phyloP scores from a whole-genome alignment of 2,113 vertebrate genomes.

The Paracanthobrama guichenoti region DNA sequence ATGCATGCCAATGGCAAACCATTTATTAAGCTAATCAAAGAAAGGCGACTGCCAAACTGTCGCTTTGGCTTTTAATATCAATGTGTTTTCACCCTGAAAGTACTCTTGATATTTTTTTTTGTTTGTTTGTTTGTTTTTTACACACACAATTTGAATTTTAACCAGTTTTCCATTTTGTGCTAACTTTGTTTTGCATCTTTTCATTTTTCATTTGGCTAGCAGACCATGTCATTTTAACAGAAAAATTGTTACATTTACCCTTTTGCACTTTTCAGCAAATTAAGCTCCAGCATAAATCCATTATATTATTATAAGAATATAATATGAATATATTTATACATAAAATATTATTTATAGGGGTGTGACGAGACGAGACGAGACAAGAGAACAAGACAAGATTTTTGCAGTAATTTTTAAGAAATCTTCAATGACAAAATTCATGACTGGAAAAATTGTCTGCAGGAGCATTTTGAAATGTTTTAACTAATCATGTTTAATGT shows the following conservation, averaged over 20 bases:
- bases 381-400: too few species aligned
- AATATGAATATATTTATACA: not conserved
- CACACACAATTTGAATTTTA: not conserved
- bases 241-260: not conserved
- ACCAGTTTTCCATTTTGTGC: not conserved
- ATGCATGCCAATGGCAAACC: constrained; percentile 37
- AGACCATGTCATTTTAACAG: not conserved
- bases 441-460: too few species aligned
- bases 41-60: constrained; percentile 39
- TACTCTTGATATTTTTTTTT: constrained; percentile 46
- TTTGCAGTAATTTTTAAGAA: too few species aligned
- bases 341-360: not conserved
- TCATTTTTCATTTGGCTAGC: not conserved
- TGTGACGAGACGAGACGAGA: too few species aligned
- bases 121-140: too few species aligned
- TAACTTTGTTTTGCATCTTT: not conserved
- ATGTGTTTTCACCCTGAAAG: constrained; percentile 40
- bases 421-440: too few species aligned
- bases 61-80: not conserved
- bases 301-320: too few species aligned
- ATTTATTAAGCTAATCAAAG: constrained; percentile 59
- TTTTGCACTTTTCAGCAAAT: not conserved
- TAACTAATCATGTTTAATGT: too few species aligned
- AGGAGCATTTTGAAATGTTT: too few species aligned
- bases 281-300: not conserved